Evolutionary conservation across 2,888 invertebrate genomes (phyloP), one percentile per base, ranked within the genome.

Genomic region (Spilarctia lutea): DNA sequence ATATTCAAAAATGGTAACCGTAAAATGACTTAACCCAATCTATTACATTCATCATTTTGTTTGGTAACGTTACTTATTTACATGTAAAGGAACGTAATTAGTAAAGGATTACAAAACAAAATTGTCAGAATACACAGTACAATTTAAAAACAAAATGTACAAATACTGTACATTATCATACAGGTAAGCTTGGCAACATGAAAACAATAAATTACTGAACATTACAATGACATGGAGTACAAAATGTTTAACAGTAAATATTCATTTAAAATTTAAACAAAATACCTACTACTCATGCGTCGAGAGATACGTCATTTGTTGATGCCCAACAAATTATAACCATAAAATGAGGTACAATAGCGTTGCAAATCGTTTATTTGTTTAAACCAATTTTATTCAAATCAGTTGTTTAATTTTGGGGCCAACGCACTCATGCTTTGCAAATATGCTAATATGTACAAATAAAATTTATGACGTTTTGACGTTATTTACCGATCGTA

Each of bases 221-320:
- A 65, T n/a, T 45, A 45, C 45, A 45, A 45, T 2, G 16, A 35
- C 67, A 81, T 87, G 86, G 84, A 84, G 83, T 69, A 87, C 88
- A 84, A 76, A 35, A 84, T 85, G 83, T 78, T 79, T 79, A 76
- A 83, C 71, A 30, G 68, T 78, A 83, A 81, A 86, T 88, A 85
- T 89, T 88, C 86, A 87, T 89, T 83, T 83, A 85, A 83, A 83
- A 78, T 75, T 71, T 68, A 70, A 60, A 85, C 85, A 86, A 85
- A 81, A 81, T 79, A 69, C n/a, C n/a, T n/a, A n/a, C 74, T 69
- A 84, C 74, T 79, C 85, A 88, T 88, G 82, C 81, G 80, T 90
- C 75, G 79, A 76, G 78, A 81, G 76, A 75, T 65, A 75, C 70
- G 70, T 75, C 48, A 72, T 20, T 45, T 35, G 35, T 33, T 24